Base-by-base conservation (phyloP, 2,797 vertebrate species). In the Synanceia verrucosa region DNA sequence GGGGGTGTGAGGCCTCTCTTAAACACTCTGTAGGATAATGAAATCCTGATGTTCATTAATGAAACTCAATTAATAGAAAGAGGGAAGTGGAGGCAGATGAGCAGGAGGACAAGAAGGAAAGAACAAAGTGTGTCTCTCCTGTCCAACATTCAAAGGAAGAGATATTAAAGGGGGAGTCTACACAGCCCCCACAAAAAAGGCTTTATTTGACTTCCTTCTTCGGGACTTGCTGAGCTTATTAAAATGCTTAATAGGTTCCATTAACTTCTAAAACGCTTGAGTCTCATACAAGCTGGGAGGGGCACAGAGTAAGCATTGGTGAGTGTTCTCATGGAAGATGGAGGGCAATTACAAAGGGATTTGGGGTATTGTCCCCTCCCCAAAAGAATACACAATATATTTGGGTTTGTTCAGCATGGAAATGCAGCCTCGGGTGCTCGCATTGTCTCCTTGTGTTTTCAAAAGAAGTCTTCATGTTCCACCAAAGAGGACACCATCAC, bases 41-140 rank as follows among this genome's bases (percentile, higher is more conserved):
- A 94, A 94, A 94, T 90, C 86, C 89, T 90, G 87, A 90, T 93
- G 91, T 93, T 94, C 92, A 92, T 94, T 94, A 94, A 93, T 94
- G 91, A 92, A 92, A 92, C 91, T 92, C 92, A 91, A 94, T 93
- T 93, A 92, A 91, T 90, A 82, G 85, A 84, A 59, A 76, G 79
- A 79, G 62, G 76, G 81, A 86, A 87, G 85, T 65, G 79, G 73
- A 83, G 73, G 76, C 78, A 72, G 71, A 85, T 56, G 78, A 81
- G 70, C 75, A 84, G 75, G 74, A 87, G 83, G 83, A 84, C 66
- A 41, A 74, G 76, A 79, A 82, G 60, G 77, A 69, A 79, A 66
- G 65, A 87, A 88, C 83, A 86, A 85, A 89, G 86, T 84, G 71
- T 21, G 6, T 31, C 71, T 33, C 76, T 47, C 39, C 37, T 29